A percentile compares a stretch with the other conserved stretches of the same genome.
phyloP scores from a whole-genome alignment of 1,140 invertebrate species.

The Drosophila cardini region DNA sequence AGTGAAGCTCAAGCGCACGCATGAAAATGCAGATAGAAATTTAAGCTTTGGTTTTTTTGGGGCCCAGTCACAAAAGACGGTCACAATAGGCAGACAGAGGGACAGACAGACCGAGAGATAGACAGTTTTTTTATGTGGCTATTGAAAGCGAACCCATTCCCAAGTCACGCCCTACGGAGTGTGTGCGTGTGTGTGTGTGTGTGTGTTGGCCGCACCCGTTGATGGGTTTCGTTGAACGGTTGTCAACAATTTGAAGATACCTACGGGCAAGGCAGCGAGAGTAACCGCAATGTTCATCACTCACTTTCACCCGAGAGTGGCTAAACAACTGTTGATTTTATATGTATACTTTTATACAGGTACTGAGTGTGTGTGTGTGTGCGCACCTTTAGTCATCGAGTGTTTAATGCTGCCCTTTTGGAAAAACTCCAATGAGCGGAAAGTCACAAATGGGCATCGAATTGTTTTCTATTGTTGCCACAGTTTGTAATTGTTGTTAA shows the following conservation, averaged over 20 bases:
- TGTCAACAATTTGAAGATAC: conserved; percentile 66
- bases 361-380: background rate
- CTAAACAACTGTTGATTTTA: conserved; percentile 69
- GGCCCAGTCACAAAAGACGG: conserved; percentile 42
- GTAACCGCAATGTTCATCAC: conserved; percentile 59
- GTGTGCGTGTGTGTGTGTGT: conserved; percentile 7
- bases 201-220: conserved; percentile 61
- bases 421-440: conserved; percentile 69
- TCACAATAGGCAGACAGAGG: background rate
- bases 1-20: conserved; percentile 15
- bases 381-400: conserved; percentile 23
- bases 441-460: conserved; percentile 60
- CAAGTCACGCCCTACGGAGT: conserved; percentile 63
- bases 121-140: conserved; percentile 49
- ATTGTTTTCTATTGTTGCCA: conserved; percentile 47
- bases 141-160: conserved; percentile 71
- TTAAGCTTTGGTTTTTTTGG: conserved; percentile 32
- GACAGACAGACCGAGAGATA: conserved; percentile 1
- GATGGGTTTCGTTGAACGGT: conserved; percentile 33
- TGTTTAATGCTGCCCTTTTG: conserved; percentile 55
- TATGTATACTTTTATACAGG: conserved; percentile 22
- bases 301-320: conserved; percentile 78
- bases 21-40: conserved; percentile 48
- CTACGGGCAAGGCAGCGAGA: conserved; percentile 35
- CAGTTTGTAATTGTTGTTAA: conserved; percentile 52